Conservation (phyloP, 2,797 vertebrate species). For the Steatocranus sp. region DNA sequence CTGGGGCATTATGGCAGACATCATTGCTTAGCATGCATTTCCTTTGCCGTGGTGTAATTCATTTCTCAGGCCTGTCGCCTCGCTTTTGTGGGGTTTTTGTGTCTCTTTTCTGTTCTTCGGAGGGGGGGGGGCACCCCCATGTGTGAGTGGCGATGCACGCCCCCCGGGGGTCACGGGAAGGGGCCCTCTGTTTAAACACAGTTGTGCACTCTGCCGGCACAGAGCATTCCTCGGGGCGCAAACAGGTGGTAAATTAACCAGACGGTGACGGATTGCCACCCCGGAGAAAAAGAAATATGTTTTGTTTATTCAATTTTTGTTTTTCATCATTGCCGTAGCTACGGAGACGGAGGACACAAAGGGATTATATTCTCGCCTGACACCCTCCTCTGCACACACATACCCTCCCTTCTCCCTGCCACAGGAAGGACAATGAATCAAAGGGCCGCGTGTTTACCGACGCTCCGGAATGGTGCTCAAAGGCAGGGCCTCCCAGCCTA, state of each 20-base stretch:
- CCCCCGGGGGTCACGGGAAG: constrained; percentile 72
- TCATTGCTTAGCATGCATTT: constrained; percentile 39
- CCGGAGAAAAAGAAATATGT: constrained; percentile 71
- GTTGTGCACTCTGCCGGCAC: constrained; percentile 55
- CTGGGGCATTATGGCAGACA: constrained; percentile 27
- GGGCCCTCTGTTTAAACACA: constrained; percentile 76
- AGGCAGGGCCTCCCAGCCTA: constrained; percentile 35
- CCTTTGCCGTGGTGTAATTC: constrained; percentile 48
- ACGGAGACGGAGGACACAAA: constrained; percentile 67
- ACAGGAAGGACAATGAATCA: constrained; percentile 75
- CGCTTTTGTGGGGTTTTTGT: constrained; percentile 54
- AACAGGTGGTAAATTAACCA: constrained; percentile 75
- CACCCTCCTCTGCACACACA: constrained; percentile 61
- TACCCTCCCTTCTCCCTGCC: constrained; percentile 50
- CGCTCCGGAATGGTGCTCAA: constrained; percentile 60
- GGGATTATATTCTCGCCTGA: constrained; percentile 65
- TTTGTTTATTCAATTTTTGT: constrained; percentile 75
- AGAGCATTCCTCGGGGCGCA: constrained; percentile 63
- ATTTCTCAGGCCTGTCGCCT: constrained; percentile 70
- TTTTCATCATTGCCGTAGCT: constrained; percentile 64
- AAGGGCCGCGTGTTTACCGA: constrained; percentile 72
- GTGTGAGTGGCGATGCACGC: constrained; percentile 47
- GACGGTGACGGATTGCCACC: constrained; percentile 72
- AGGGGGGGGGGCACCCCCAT: constrained; percentile 33
- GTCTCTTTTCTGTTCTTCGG: constrained; percentile 50